A percentile compares a stretch with the other conserved stretches of the same genome.
Evolutionary conservation across 2,113 vertebrate species (phyloP).

Genomic region (human (Homo sapiens)): DNA sequence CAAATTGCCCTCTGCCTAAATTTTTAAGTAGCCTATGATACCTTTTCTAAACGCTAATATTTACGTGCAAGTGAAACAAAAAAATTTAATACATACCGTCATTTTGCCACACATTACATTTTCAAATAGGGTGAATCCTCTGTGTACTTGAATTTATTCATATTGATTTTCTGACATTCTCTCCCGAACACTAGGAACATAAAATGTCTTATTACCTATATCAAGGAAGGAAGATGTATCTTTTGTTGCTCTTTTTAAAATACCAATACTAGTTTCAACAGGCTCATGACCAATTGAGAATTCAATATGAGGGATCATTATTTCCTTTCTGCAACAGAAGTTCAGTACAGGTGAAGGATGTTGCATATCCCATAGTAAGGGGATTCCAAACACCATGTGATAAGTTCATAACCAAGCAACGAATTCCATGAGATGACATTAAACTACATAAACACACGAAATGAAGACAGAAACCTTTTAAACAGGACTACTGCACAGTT

Average conservation of each 20-base stretch:
- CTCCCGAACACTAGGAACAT: constrained; percentile 62
- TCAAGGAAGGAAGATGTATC: constrained; percentile 64
- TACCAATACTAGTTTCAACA: constrained; percentile 60
- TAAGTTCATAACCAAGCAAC: constrained; percentile 37
- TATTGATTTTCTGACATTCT: constrained; percentile 72
- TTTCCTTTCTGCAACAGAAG: constrained; percentile 52
- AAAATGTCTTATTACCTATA: constrained; percentile 74
- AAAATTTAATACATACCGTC: constrained; percentile 36
- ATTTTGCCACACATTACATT: constrained; percentile 39
- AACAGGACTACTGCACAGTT: background rate
- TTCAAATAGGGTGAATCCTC: constrained; percentile 58
- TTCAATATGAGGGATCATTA: constrained; percentile 46
- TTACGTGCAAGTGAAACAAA: constrained; percentile 13
- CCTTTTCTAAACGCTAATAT: constrained; percentile 46
- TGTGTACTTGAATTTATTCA: constrained; percentile 46
- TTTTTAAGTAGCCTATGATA: constrained; percentile 2
- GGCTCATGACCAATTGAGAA: constrained; percentile 61
- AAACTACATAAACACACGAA: constrained; percentile 44
- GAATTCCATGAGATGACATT: constrained; percentile 50
- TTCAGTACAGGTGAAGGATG: background rate
- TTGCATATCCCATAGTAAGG: background rate
- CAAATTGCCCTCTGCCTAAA: constrained; percentile 30
- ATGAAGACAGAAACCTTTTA: constrained; percentile 42
- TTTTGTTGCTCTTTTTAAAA: constrained; percentile 75
- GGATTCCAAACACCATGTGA: background rate